phyloP scores from a whole-genome alignment of 2,797 vertebrate genomes.

The Sebastes miniatus region DNA sequence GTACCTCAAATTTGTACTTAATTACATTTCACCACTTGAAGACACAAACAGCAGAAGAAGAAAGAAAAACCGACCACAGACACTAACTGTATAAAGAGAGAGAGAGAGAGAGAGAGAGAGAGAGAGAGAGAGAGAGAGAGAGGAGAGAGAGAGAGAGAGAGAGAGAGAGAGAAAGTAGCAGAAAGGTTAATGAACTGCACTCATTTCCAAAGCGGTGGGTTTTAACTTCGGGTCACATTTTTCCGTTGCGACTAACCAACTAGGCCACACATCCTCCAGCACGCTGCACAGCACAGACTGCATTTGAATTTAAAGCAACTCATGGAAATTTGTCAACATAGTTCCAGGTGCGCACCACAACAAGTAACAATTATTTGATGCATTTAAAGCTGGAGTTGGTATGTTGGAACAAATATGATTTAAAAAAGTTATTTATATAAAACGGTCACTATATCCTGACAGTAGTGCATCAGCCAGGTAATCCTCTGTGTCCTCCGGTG shows the following conservation, averaged over 20 bases:
- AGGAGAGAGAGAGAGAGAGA: neutral
- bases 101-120: neutral
- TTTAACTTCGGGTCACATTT: conserved; percentile 44
- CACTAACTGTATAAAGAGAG: neutral
- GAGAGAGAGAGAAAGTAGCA: neutral
- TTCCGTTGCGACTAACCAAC: conserved; percentile 7
- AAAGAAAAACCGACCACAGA: neutral
- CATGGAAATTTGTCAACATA: neutral
- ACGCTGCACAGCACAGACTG: neutral
- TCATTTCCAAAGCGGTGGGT: conserved; percentile 19
- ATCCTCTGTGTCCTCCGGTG: too few species aligned
- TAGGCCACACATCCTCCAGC: neutral
- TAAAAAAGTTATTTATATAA: too few species aligned
- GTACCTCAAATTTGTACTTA: neutral
- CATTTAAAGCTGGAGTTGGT: too few species aligned
- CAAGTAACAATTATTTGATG: neutral
- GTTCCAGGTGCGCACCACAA: neutral
- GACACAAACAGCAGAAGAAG: neutral
- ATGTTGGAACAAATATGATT: too few species aligned
- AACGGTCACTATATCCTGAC: too few species aligned
- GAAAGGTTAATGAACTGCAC: conserved; percentile 10
- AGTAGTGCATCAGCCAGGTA: accelerated
- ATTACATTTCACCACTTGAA: neutral
- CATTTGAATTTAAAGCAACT: neutral
- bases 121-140: neutral